Base-by-base conservation (phyloP, 2,113 vertebrate genomes). In the Misgurnus mizolepis region DNA sequence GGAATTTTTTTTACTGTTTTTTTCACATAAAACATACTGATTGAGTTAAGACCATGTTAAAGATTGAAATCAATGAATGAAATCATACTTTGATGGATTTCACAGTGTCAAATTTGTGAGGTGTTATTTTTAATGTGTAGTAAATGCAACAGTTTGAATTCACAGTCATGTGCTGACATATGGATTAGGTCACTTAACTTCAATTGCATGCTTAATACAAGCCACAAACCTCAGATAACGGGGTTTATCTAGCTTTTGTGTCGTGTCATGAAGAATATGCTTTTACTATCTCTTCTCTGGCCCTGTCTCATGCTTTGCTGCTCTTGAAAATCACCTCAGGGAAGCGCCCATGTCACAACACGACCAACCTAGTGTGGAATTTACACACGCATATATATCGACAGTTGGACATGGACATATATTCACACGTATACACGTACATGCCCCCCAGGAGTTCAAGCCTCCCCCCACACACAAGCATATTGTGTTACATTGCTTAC, bases 341-440 rank as follows among this genome's bases (percentile, higher is more conserved):
- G 76, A 65, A 55, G 70, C 34, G 82, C 84, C 69, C 76, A 82
- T 92, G 88, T 91, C 87, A 79, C 80, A 87, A 90, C 91, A 91
- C 62, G 88, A 91, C 79, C 82, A 82, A 60, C 62, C 49, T 77
- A 34, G 43, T 39, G 79, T 89, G 85, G 88, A 92, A 91, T 92
- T 88, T 79, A 50, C 64, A 3, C 65, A 79, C 70, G 70, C 78
- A 47, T 7, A 47, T 47, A 34, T 80, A 78, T 34, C 27, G 27
- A 34, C 27, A 34, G 3, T 34, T 34, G 27, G 27, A 34, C 27
- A 34, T 34, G 27, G 15, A 27, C 55, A 47, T 72, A 70, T 53
- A 81, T 75, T 62, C 85, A 81, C 72, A 66, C 27, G 47, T 41
- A 67, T 50, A 27, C 77, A 76, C 39, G 76, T 67, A 75, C 17